A percentile compares a stretch with the other conserved stretches of the same genome.
These are phyloP conservation scores for Polydrusus cervinus DNA, from an alignment of 2,888 invertebrate genomes.

Conservation along the genomic window DNA sequence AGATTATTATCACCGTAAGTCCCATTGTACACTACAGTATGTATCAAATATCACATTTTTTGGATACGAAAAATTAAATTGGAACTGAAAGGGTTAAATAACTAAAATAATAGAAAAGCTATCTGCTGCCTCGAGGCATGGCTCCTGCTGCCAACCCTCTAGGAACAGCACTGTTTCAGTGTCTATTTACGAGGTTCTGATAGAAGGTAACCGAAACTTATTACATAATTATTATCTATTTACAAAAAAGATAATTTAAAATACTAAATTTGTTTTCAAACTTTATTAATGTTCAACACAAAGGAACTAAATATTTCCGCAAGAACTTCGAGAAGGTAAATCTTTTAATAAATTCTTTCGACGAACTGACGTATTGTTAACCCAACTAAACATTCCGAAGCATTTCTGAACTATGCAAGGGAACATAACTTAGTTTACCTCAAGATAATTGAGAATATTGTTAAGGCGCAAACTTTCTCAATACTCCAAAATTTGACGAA, in stretches of 20 bases:
- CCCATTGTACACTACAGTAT: too few relatives aligned
- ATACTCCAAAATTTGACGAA: background rate
- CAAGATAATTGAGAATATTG: slow-evolving; percentile 15
- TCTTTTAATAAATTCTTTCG: background rate
- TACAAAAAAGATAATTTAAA: too few relatives aligned
- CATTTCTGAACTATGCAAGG: slow-evolving; percentile 20
- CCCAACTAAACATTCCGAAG: slow-evolving; percentile 4
- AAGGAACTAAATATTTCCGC: slow-evolving; percentile 4
- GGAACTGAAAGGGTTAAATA: too few relatives aligned
- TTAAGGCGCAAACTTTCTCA: background rate
- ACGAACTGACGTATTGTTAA: background rate
- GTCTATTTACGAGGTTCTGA: too few relatives aligned
- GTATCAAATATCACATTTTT: too few relatives aligned
- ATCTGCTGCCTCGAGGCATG: too few relatives aligned
- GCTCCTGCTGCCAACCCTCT: too few relatives aligned
- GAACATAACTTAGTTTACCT: slow-evolving; percentile 22
- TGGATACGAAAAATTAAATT: too few relatives aligned
- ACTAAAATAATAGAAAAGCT: too few relatives aligned
- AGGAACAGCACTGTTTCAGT: too few relatives aligned
- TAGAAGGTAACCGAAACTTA: too few relatives aligned
- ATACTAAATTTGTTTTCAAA: background rate
- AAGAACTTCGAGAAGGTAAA: background rate
- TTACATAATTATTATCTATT: background rate
- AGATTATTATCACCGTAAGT: too few relatives aligned
- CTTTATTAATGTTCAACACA: background rate